Evolutionary conservation across 2,113 vertebrate species (phyloP).

Genomic region (Loxodonta africana): DNA sequence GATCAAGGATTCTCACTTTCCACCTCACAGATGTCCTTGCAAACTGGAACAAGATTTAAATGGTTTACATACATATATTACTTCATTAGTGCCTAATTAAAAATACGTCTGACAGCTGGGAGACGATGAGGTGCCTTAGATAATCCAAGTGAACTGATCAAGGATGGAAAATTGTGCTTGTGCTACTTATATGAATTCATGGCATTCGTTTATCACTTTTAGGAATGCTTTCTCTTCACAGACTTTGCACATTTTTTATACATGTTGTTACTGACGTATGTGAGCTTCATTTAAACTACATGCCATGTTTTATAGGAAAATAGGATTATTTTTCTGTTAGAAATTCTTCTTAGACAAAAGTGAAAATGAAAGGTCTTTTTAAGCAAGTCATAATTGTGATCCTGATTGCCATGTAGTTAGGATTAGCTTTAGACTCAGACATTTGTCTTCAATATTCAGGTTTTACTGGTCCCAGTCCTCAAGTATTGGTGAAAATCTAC

Average conservation of each 20-base stretch:
- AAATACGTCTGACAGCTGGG: conserved; percentile 82
- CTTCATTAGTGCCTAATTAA: conserved; percentile 84
- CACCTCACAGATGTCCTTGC: conserved; percentile 84
- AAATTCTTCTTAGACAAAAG: neutral
- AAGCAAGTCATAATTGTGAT: neutral
- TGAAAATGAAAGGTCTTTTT: neutral
- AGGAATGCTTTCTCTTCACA: neutral
- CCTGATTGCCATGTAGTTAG: neutral
- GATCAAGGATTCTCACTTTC: conserved; percentile 80
- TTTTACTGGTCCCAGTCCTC: neutral
- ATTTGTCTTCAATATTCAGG: neutral
- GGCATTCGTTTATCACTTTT: conserved; percentile 3
- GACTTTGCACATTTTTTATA: neutral
- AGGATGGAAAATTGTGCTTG: conserved; percentile 72
- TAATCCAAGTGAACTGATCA: conserved; percentile 70
- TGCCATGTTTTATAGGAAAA: neutral
- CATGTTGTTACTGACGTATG: neutral
- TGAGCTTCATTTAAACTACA: neutral
- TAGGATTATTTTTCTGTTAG: conserved; percentile 9
- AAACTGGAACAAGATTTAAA: conserved; percentile 79
- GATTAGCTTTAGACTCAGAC: neutral
- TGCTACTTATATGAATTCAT: neutral
- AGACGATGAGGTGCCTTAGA: conserved; percentile 74
- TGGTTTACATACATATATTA: conserved; percentile 83
- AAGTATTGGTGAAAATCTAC: neutral